These are phyloP conservation scores for Aphodius sticticus DNA, from an alignment of 2,888 invertebrate genomes.

Conservation along the genomic window DNA sequence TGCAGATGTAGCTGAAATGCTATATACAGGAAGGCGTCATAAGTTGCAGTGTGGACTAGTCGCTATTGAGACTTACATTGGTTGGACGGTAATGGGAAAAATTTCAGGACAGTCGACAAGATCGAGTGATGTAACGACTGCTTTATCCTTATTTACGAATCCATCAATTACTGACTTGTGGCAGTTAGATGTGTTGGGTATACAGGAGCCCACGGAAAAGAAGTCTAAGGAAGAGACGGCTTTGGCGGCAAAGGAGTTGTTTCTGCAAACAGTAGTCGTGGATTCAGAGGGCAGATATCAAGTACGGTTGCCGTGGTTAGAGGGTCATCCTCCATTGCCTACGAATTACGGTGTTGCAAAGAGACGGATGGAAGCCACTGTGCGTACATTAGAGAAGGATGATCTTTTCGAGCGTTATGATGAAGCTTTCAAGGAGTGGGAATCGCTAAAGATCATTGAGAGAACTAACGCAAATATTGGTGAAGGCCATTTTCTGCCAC, in stretches of 20 bases:
- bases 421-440: conserved; percentile 46
- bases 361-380: neutral
- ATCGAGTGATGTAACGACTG: too few relatives aligned
- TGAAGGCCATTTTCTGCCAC: conserved; percentile 9
- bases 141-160: neutral
- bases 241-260: neutral
- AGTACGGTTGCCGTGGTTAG: conserved; percentile 42
- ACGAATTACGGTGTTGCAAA: conserved; percentile 39
- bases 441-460: neutral
- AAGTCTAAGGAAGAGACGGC: conserved; percentile 38
- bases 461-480: neutral
- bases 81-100: too few relatives aligned
- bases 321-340: conserved; percentile 41
- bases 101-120: too few relatives aligned
- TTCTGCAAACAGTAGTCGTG: conserved; percentile 28
- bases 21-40: too few relatives aligned
- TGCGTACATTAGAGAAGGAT: too few relatives aligned
- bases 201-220: conserved; percentile 46
- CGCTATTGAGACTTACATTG: too few relatives aligned
- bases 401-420: conserved; percentile 33
- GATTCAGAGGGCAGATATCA: conserved; percentile 43
- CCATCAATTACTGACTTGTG: conserved; percentile 47
- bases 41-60: too few relatives aligned
- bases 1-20: too few relatives aligned
- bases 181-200: conserved; percentile 50